These are phyloP conservation scores for Phodopus roborovskii DNA, from an alignment of 2,113 vertebrate species.

Conservation along the genomic window DNA sequence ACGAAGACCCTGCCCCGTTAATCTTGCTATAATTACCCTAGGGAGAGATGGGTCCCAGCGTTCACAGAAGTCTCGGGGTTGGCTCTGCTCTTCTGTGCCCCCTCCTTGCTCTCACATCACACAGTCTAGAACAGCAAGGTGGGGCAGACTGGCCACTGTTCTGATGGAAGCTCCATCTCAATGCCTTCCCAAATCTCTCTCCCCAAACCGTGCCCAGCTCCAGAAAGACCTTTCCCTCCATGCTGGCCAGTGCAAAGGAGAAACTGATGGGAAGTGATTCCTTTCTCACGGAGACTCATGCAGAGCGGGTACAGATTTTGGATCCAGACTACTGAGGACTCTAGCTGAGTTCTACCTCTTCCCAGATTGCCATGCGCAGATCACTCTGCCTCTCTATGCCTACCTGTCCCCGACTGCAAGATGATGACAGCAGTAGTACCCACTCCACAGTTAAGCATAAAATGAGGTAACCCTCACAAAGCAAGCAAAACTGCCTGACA, in stretches of 20 bases:
- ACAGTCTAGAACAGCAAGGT: not conserved
- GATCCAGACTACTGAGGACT: not conserved
- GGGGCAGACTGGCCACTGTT: not conserved
- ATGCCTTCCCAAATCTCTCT: too few species aligned
- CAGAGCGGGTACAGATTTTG: not conserved
- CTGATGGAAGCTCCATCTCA: too few species aligned
- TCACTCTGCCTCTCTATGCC: not conserved
- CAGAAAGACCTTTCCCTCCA: too few species aligned
- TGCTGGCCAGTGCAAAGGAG: not conserved
- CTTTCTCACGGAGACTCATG: not conserved
- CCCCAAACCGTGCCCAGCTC: too few species aligned
- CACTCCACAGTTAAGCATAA: not conserved
- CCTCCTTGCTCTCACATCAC: not conserved
- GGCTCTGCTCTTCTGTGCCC: not conserved
- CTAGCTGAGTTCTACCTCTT: not conserved
- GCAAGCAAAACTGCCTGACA: not conserved
- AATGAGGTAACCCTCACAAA: not conserved
- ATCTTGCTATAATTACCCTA: not conserved
- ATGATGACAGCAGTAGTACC: not conserved
- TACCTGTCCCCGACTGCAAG: not conserved
- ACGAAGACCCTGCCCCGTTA: not conserved
- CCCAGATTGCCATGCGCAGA: too few species aligned
- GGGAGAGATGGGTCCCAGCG: not conserved
- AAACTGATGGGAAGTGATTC: not conserved
- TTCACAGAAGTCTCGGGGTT: not conserved